Evolutionary conservation across 2,888 invertebrate genomes (phyloP).

Genomic region (Ganaspis brasiliensis): DNA sequence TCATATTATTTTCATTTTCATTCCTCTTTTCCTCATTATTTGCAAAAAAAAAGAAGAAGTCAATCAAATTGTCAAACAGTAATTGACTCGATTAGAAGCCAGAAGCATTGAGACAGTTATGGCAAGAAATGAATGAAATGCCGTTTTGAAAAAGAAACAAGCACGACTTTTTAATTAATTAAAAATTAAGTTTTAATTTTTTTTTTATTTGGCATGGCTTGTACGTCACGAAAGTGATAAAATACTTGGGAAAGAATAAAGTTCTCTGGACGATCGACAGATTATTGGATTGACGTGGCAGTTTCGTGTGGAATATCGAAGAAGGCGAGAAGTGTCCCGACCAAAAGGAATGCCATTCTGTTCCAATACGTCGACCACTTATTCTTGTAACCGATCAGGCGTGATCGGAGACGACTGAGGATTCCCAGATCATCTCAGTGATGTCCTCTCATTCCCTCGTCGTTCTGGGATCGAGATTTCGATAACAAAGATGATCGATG

Average conservation of each 20-base stretch:
- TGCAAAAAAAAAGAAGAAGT: no score
- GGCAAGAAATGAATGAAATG: neutral
- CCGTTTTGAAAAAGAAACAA: no score
- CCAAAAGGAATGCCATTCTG: slow-evolving; percentile 60
- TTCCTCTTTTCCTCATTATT: no score
- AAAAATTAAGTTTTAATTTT: neutral
- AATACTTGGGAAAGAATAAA: slow-evolving; percentile 19
- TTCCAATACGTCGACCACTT: slow-evolving; percentile 72
- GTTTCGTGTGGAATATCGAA: slow-evolving; percentile 8
- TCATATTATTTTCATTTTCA: no score
- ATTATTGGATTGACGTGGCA: slow-evolving; percentile 27
- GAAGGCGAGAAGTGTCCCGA: slow-evolving; percentile 55
- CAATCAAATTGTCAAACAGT: neutral
- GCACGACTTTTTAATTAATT: neutral
- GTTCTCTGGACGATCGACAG: slow-evolving; percentile 23
- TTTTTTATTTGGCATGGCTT: neutral
- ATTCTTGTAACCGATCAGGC: slow-evolving; percentile 76
- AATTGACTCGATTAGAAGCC: neutral
- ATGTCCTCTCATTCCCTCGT: slow-evolving; percentile 71
- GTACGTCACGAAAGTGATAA: slow-evolving; percentile 7
- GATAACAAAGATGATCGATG: slow-evolving; percentile 80
- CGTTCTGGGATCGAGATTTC: slow-evolving; percentile 72
- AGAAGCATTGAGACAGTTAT: neutral
- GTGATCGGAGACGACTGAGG: slow-evolving; percentile 69
- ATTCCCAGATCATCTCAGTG: slow-evolving; percentile 73